Evolutionary conservation across 2,797 vertebrate genomes (phyloP), one percentile per base, ranked within the genome.

Genomic region (Erpetoichthys calabaricus): DNA sequence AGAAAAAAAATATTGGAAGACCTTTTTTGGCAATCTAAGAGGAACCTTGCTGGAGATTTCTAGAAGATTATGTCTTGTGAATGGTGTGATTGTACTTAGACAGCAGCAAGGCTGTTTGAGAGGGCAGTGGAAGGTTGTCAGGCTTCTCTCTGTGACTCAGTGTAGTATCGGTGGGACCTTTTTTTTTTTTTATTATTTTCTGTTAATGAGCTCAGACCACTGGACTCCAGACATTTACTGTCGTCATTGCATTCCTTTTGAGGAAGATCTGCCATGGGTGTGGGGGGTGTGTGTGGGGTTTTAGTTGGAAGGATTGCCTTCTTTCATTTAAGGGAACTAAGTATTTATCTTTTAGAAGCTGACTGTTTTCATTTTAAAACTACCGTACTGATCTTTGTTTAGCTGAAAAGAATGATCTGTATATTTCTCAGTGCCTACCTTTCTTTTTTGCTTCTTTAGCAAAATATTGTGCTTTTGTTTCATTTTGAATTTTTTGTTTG

Each of bases 131-230:
- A 56, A 60, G 53, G 53, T 42, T 57, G 8, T 10, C 9, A 1
- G 9, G 56, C 55, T 5, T 41, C 56, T 58, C 42, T 8, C 60
- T 54, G 62, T 58, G 51, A 61, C 60, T 46, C 45, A 59, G 57
- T 57, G 50, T 58, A 56, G 6, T 57, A 57, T 62, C 77, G 74
- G 75, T 73, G 75, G 77, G 73, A 75, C 71, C 68, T 65, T 62
- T 65, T 54, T 9, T 49, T 49, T 49, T 49, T 49, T 49, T 44
- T n/a, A n/a, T n/a, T n/a, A n/a, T n/a, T 47, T 72, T 72, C 62
- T 69, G 67, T 55, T 44, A 67, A 65, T 82, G 75, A 81, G 65
- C 70, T 79, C 75, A 82, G 64, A 56, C 56, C 53, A 53, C 61
- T 65, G 64, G 64, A 68, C 66, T 70, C 60, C 59, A 57, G 58